Evolutionary conservation across 64 coral and sea anemone species (phyloP), one percentile per base, ranked within the genome.

Genomic region (Exaiptasia diaphana): DNA sequence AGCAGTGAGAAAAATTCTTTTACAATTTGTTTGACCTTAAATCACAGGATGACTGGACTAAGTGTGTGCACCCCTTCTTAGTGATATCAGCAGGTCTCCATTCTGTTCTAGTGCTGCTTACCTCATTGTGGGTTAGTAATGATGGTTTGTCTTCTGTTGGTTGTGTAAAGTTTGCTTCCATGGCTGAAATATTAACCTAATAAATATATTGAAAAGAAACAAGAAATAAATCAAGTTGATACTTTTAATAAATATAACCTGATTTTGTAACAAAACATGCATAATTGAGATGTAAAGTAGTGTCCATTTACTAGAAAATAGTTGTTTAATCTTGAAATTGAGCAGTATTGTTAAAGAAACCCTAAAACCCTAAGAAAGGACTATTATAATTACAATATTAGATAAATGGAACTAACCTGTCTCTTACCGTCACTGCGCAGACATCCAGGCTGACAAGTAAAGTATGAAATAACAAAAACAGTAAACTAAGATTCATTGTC

Each of bases 141-240:
- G 94, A 97, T 50, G 84, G 94, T 15, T 68, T 83, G 27, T 97
- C 85, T 49, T 57, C 89, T 4, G 88, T 88, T 70, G 94, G 41
- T 64, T 79, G 64, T 17, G 89, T 97, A 46, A 97, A 97, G 58
- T 97, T 97, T 15, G 94, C 94, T 62, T 91, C 82, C 94, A 97
- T 97, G 48, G 94, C 94, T 50, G 94, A 89, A 56, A 97, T 83
- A 39, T 89, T 81, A 11, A 92, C 28, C 94, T 97, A 50, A 26
- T 4, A 85, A 6, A 26, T 8, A 3, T 26, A 26, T 29, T 5
- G n/a, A n/a, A 45, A 11, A 41, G 14, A 41, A 53, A 28, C 4
- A 2, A 41, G 15, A 70, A 17, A 60, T 34, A 68, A n/a, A n/a
- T n/a, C n/a, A n/a, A n/a, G 14, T 38, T 0, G 41, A 24, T 38